Evolutionary conservation across 2,888 invertebrate species (phyloP).

Genomic region (Silvanus unidentatus): DNA sequence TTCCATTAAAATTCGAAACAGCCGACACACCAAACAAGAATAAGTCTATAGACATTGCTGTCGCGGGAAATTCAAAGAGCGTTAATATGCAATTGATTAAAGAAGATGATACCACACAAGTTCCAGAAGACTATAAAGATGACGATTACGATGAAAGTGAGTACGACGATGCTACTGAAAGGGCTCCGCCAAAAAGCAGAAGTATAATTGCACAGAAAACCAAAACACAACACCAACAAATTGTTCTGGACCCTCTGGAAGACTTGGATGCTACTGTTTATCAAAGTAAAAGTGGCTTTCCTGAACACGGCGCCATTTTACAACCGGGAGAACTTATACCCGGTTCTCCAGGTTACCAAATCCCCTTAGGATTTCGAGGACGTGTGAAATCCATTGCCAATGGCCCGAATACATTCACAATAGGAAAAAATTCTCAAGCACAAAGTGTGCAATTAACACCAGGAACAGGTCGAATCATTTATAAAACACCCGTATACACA

Average conservation of each 20-base stretch:
- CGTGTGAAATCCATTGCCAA: conserved; percentile 59
- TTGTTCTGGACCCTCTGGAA: conserved; percentile 54
- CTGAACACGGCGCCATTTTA: conserved; percentile 52
- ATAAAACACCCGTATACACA: conserved; percentile 37
- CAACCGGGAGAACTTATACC: conserved; percentile 63
- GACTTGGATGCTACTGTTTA: conserved; percentile 56
- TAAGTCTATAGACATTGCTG: conserved; percentile 6
- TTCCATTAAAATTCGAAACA: not conserved
- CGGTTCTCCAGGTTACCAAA: conserved; percentile 55
- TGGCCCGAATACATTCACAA: conserved; percentile 53
- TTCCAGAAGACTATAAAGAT: conserved; percentile 36
- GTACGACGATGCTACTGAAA: conserved; percentile 58
- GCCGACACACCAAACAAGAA: not conserved
- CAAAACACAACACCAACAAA: conserved; percentile 56
- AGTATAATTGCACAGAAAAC: conserved; percentile 22
- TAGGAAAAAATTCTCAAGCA: conserved; percentile 61
- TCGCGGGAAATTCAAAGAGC: not conserved
- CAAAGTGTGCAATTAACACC: conserved; percentile 54
- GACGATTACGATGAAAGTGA: conserved; percentile 49
- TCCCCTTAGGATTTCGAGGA: conserved; percentile 65
- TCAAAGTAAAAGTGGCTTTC: conserved; percentile 51
- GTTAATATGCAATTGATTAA: not conserved
- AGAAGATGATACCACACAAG: not conserved
- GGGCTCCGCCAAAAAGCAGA: conserved; percentile 28
- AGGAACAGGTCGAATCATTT: conserved; percentile 38